A percentile compares a stretch with the other conserved stretches of the same genome.
phyloP scores from a whole-genome alignment of 2,888 invertebrate genomes.

The Eristalis intricaria region DNA sequence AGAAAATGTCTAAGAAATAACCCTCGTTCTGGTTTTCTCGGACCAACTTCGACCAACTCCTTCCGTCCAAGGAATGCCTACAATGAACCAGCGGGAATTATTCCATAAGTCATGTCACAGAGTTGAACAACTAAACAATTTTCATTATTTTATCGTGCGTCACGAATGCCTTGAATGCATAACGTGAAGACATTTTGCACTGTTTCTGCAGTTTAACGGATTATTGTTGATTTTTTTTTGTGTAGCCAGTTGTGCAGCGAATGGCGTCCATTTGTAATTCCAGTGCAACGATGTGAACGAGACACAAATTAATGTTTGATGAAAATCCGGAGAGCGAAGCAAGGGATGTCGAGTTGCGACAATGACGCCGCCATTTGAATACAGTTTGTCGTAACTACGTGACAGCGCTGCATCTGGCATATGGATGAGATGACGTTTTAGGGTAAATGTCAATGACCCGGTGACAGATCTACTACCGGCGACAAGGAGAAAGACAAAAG shows the following conservation, averaged over 20 bases:
- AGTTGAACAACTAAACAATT: background rate
- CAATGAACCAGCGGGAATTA: background rate
- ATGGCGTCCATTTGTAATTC: background rate
- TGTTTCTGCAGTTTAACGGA: background rate
- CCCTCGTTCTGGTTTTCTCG: background rate
- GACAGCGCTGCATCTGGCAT: too few species aligned
- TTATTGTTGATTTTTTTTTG: background rate
- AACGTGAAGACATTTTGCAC: conserved; percentile 6
- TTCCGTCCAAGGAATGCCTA: background rate
- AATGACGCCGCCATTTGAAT: too few species aligned
- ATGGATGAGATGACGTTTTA: too few species aligned
- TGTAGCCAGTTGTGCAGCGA: background rate
- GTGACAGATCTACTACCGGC: too few species aligned
- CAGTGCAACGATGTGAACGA: too few species aligned
- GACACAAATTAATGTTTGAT: too few species aligned
- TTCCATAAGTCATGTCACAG: background rate
- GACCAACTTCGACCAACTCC: background rate
- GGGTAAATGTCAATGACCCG: too few species aligned
- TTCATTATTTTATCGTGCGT: conserved; percentile 4
- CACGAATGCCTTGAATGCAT: background rate
- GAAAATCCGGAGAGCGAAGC: too few species aligned
- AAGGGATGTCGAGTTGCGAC: too few species aligned
- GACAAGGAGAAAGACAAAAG: too few species aligned
- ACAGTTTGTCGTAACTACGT: too few species aligned
- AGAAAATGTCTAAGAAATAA: background rate